A percentile compares a stretch with the other conserved stretches of the same genome.
Evolutionary conservation across 2,797 vertebrate species (phyloP).

Genomic region (Mormyrops boulengeri): DNA sequence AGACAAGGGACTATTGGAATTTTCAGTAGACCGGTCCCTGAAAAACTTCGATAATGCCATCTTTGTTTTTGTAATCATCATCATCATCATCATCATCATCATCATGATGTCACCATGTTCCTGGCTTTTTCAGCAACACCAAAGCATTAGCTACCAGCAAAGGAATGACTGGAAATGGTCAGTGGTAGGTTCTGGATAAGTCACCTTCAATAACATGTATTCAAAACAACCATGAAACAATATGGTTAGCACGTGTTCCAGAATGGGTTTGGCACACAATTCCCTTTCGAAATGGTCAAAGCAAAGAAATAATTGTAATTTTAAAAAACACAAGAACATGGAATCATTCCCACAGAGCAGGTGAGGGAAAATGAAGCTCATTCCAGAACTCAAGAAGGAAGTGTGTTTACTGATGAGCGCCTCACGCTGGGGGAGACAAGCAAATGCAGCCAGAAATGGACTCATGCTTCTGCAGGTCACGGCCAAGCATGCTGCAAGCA

Average conservation of each 20-base stretch:
- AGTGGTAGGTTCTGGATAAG: background rate
- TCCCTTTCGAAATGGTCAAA: conserved; percentile 15
- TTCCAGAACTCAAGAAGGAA: background rate
- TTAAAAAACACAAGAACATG: background rate
- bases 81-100: too few relatives aligned
- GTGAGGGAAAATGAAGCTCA: background rate
- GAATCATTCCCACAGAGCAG: background rate
- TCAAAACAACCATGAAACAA: conserved; percentile 12
- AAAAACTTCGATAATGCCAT: background rate
- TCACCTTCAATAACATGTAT: background rate
- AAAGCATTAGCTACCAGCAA: background rate
- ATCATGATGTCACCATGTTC: background rate
- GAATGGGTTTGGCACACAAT: conserved; percentile 26
- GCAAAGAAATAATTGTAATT: background rate
- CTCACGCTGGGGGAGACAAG: background rate
- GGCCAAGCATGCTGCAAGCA: background rate
- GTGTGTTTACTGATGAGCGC: background rate
- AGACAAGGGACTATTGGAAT: background rate
- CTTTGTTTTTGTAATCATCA: background rate
- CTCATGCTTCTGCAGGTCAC: conserved; percentile 16
- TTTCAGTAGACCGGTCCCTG: conserved; percentile 18
- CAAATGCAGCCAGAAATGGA: conserved; percentile 8
- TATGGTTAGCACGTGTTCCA: background rate
- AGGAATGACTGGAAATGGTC: background rate
- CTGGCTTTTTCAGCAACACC: background rate